A percentile compares a stretch with the other conserved stretches of the same genome.
Evolutionary conservation across 2,888 invertebrate genomes (phyloP).

Genomic region (Ornithoptera priamus): DNA sequence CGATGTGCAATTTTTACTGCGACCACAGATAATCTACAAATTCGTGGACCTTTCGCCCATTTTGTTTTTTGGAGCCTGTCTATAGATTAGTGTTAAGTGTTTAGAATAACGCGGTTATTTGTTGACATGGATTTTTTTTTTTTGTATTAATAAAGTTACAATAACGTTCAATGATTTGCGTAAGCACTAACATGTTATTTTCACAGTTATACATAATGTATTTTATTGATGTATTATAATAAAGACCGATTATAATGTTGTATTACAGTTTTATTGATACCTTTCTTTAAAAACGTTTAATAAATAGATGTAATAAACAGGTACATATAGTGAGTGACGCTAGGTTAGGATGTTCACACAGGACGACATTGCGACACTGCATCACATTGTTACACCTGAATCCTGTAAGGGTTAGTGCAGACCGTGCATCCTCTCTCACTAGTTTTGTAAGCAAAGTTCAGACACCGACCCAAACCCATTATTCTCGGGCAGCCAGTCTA

Average conservation of each 20-base stretch:
- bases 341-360: too few relatives aligned
- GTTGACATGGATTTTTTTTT: slow-evolving; percentile 26
- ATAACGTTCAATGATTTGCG: slow-evolving; percentile 20
- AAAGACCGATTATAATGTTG: slow-evolving; percentile 47
- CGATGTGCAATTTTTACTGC: neutral
- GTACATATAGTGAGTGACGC: too few relatives aligned
- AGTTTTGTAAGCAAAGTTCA: too few relatives aligned
- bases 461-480: too few relatives aligned
- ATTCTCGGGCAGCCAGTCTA: too few relatives aligned
- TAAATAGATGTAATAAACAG: too few relatives aligned
- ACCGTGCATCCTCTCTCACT: too few relatives aligned
- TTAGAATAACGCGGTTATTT: slow-evolving; percentile 22
- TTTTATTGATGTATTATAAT: slow-evolving; percentile 69
- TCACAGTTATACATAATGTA: slow-evolving; percentile 69
- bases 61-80: slow-evolving; percentile 17
- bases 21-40: slow-evolving; percentile 21
- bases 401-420: too few relatives aligned
- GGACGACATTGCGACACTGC: too few relatives aligned
- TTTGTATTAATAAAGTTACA: slow-evolving; percentile 24
- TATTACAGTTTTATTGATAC: slow-evolving; percentile 32
- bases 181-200: slow-evolving; percentile 53
- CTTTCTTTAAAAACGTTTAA: neutral
- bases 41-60: slow-evolving; percentile 4
- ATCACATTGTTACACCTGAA: too few relatives aligned
- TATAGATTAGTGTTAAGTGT: slow-evolving; percentile 13